Evolutionary conservation across 2,888 invertebrate species (phyloP).

Genomic region (Lysandra bellargus): DNA sequence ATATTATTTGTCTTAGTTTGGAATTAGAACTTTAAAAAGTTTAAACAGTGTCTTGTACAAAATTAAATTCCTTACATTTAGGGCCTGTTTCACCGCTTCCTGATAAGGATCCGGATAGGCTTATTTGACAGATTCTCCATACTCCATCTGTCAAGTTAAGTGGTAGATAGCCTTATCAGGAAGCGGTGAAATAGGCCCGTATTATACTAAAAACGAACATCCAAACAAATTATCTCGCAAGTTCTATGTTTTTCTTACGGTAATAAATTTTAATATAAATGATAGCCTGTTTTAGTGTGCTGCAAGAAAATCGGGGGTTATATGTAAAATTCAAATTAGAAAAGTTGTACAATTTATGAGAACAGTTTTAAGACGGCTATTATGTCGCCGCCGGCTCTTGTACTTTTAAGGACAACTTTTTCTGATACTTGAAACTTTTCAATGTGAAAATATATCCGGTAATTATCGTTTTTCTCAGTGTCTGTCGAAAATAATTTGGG

Average conservation of each 20-base stretch:
- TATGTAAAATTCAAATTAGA: constrained; percentile 77
- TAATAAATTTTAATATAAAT: constrained; percentile 35
- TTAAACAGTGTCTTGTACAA: no score
- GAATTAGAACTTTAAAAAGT: no score
- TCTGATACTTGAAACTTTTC: constrained; percentile 25
- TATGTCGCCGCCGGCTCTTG: constrained; percentile 61
- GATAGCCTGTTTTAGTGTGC: constrained; percentile 55
- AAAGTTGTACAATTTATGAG: constrained; percentile 75
- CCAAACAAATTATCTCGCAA: not conserved
- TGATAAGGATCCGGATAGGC: no score
- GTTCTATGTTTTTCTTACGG: not conserved
- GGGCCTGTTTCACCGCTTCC: no score
- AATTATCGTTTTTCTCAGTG: not conserved
- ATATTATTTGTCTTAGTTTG: no score
- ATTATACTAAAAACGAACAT: not conserved
- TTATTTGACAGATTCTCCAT: no score
- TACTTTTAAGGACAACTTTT: constrained; percentile 44
- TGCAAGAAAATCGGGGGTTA: constrained; percentile 69
- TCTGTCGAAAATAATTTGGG: not conserved
- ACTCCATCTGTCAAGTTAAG: no score
- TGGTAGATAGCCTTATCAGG: no score
- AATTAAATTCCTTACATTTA: not conserved
- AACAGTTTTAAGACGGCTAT: constrained; percentile 68
- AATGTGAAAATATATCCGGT: constrained; percentile 25
- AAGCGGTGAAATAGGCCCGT: no score